Evolutionary conservation across 2,888 invertebrate genomes (phyloP).

Genomic region (Cyclophora albipunctata): DNA sequence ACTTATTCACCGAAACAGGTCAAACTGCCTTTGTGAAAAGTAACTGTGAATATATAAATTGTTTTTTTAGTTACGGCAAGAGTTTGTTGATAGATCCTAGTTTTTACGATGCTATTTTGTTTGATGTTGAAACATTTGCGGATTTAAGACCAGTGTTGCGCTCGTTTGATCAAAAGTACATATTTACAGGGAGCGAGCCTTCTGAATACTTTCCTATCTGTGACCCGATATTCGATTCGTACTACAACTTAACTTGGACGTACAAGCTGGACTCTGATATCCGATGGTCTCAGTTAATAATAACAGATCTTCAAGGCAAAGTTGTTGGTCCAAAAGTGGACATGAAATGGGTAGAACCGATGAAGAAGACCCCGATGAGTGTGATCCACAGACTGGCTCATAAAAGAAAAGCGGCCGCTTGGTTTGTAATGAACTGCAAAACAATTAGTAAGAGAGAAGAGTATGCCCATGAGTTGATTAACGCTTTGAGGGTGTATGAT

Average conservation of each 20-base stretch:
- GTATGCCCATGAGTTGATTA: slow-evolving; percentile 24
- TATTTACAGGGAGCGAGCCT: slow-evolving; percentile 57
- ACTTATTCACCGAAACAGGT: slow-evolving; percentile 27
- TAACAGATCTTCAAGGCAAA: slow-evolving; percentile 35
- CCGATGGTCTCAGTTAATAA: slow-evolving; percentile 33
- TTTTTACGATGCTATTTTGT: slow-evolving; percentile 66
- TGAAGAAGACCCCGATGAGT: slow-evolving; percentile 28
- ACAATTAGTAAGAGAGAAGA: slow-evolving; percentile 27
- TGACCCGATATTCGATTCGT: slow-evolving; percentile 31
- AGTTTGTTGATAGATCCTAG: slow-evolving; percentile 40
- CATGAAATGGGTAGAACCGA: slow-evolving; percentile 40
- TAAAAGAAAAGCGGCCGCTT: slow-evolving; percentile 51
- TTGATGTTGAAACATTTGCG: slow-evolving; percentile 62
- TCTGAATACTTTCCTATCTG: slow-evolving; percentile 42
- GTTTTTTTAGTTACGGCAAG: slow-evolving; percentile 52
- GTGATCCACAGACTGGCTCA: slow-evolving; percentile 29
- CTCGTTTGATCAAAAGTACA: slow-evolving; percentile 55
- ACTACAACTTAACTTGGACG: slow-evolving; percentile 54
- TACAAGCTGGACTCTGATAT: slow-evolving; percentile 55
- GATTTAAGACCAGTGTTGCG: slow-evolving; percentile 39
- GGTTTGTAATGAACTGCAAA: slow-evolving; percentile 53
- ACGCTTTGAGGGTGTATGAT: slow-evolving; percentile 32
- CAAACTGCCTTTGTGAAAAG: slow-evolving; percentile 37
- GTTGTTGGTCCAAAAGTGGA: slow-evolving; percentile 49
- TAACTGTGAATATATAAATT: slow-evolving; percentile 57